Evolutionary conservation across 2,888 invertebrate species (phyloP), one percentile per base, ranked within the genome.

Genomic region (Himalopsyche kuldschensis): DNA sequence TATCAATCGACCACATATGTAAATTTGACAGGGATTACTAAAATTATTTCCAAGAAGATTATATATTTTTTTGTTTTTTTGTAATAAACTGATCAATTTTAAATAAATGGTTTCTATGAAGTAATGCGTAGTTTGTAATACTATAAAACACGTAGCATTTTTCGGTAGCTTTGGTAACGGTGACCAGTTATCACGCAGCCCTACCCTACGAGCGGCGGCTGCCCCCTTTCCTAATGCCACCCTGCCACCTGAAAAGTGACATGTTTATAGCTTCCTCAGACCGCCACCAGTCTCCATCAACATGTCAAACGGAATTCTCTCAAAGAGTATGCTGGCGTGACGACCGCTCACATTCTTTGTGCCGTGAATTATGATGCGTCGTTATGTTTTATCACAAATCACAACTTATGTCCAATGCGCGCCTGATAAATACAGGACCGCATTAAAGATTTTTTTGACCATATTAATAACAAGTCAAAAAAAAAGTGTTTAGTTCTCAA

Each of bases 221-320:
- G 55, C 20, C 55, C 55, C 55, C 55, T 24, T 55, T 55, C 55
- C 20, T 24, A 55, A 24, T 55, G 55, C 55, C 55, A 55, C 55
- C 55, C 55, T 55, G 55, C 55, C 55, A 55, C 55, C 55, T 55
- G 6, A 24, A 55, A 55, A 55, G 55, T 55, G 86, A 86, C 86
- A 84, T 84, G 84, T 86, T 86, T 86, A 86, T 84, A 80, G 86
- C 84, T 86, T 86, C 86, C 86, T 84, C 86, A 82, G 79, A 84
- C 84, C 63, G 69, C 78, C 41, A 63, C 79, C 79, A 75, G 82
- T 82, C 82, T 84, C 84, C 84, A 83, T 75, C 75, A 41, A 81
- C 83, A 80, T 80, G 85, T 84, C 84, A 63, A 82, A 81, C 82
- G 79, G 82, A 82, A 80, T 82, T 80, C 82, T 48, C 82, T 47